Base-by-base conservation (phyloP, 2,113 vertebrate species). In the Lepus europaeus region DNA sequence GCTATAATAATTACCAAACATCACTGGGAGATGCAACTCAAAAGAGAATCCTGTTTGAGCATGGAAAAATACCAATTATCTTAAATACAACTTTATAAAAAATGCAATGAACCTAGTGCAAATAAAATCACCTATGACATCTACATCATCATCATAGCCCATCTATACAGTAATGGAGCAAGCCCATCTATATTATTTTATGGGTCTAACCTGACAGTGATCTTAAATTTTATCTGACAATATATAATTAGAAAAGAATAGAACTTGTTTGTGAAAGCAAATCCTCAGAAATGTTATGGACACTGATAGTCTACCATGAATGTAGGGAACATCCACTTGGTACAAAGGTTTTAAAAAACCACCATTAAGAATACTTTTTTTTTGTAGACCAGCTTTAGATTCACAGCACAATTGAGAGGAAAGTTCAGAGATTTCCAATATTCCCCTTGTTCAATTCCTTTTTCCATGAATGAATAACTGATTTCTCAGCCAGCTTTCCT, bases 21-120 rank as follows among this genome's bases (percentile, higher is more conserved):
- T 87, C 20, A 29, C 13, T 69, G 53, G n/a, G 91, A 94, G 78
- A 83, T 56, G 73, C 36, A 85, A 61, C n/a, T 92, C 20, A 82
- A 89, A 94, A 95, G 59, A 94, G 29, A 93, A 70, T 92, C 22
- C 25, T 93, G 85, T 95, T 56, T 87, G 59, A 92, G 59, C 29
- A 64, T n/a, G 84, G 84, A 95, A 97, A 96, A 96, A 91, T 80
- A 90, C 49, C 79, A 96, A 82, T 96, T 96, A 95, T 87, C 79
- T 82, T 83, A 59, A 91, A 90, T 12, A 76, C 69, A 91, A 89
- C 87, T 95, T 97, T 93, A 78, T 66, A 53, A 90, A 90, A 70
- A 83, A 79, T 89, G 13, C 29, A 83, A 45, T 36, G n/a, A 45
- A 96, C 76, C 23, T 63, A 49, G 9, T 63, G 2, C 56, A 89